These are phyloP conservation scores for Pantherophis guttatus DNA, from an alignment of 2,113 vertebrate genomes.

Conservation along the genomic window DNA sequence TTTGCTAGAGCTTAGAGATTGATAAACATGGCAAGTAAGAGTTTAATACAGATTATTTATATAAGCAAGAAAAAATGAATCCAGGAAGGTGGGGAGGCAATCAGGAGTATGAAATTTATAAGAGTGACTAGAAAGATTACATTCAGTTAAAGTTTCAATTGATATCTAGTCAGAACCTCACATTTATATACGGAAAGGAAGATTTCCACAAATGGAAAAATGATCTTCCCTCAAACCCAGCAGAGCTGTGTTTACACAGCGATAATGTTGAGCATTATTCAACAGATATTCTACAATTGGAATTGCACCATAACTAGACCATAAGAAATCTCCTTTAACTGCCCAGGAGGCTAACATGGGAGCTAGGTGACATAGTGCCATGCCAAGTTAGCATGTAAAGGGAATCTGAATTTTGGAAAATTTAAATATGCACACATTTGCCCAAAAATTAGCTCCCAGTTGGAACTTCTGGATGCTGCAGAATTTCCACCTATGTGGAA, in stretches of 20 bases:
- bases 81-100: neutral
- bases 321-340: neutral
- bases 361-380: neutral
- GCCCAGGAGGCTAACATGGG: neutral
- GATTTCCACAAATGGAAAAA: neutral
- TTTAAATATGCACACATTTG: slow-evolving; percentile 14
- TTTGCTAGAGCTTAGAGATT: neutral
- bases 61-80: neutral
- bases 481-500: slow-evolving; percentile 67
- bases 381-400: neutral
- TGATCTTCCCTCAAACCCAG: neutral
- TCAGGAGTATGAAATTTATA: neutral
- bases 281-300: neutral
- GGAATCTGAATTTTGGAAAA: neutral
- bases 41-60: neutral
- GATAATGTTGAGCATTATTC: neutral
- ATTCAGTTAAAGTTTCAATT: neutral
- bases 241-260: neutral
- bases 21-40: neutral
- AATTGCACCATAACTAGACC: neutral
- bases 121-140: neutral
- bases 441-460: neutral
- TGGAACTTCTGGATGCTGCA: neutral
- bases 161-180: neutral
- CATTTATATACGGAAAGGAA: neutral